Base-by-base conservation (phyloP, 2,113 vertebrate genomes). In the Lichenostomus cassidix region DNA sequence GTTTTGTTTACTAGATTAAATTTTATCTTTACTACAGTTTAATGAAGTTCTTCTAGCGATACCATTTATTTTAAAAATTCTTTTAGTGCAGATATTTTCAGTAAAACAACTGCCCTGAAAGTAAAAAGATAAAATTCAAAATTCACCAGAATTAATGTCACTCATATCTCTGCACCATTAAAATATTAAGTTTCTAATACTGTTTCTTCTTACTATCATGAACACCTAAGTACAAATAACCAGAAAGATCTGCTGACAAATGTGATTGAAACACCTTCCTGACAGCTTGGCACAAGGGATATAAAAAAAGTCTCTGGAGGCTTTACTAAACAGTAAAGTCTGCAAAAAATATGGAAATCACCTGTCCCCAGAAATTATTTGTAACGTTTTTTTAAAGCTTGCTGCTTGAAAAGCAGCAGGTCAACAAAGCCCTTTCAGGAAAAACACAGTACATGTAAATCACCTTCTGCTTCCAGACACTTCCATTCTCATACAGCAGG, bases 1-100 rank as follows among this genome's bases (percentile, higher is more conserved):
- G 23, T 8, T 58, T 78, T 46, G 3, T 28, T 83, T 62, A 65
- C 15, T 9, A 19, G 31, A 69, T 62, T 31, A 60, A 60, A 35
- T 94, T 56, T 50, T 50, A 53, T 31, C 47, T 74, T 81, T 55
- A 46, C n/a, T 78, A 29, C 10, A 84, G 15, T 33, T 83, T 55
- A 84, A 56, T 60, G 1, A 73, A 69, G 9, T 41, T 75, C 7
- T 79, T 80, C 14, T 39, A 77, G 27, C 11, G 39, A n/a, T 12
- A 23, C 7, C 2, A 12, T 15, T 55, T 76, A 47, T 77, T 39
- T 0, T 6, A 35, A 58, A 17, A 55, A 22, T 3, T 47, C 4
- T 33, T 47, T 70, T 41, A 74, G 62, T 37, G 9, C 12, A 79
- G 20, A 42, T 62, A 70, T 33, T 77, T 89, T 84, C 33, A 55